Base-by-base conservation (phyloP, 2,888 invertebrate genomes). In the Uropetala carovei region DNA sequence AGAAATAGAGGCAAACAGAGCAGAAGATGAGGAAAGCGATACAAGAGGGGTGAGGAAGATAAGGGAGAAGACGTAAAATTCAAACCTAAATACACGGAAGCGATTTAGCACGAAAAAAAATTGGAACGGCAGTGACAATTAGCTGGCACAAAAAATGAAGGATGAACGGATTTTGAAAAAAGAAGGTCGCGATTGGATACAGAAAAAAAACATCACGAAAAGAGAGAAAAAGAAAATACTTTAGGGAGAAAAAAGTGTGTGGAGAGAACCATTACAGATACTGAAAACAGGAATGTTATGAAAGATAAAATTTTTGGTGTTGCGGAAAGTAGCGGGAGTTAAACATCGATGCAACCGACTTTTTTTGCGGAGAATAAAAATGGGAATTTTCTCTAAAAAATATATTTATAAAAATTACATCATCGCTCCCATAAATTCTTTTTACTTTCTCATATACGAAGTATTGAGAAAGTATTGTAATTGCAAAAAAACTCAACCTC, bases 351-450 rank as follows among this genome's bases (percentile, higher is more conserved):
- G 68, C 8, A 18, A 68, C 68, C 68, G 9, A 68, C 68, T 18
- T 68, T 68, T 68, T 68, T 68, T 68, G 18, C 18, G 68, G 18
- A 13, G 22, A 18, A 68, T 68, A 22, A 68, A 43, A 43, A 43
- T n/a, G n/a, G n/a, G n/a, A n/a, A n/a, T n/a, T n/a, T n/a, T n/a
- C n/a, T n/a, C n/a, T n/a, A n/a, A n/a, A n/a, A 3, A 43, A 43
- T 43, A 43, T 9, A 68, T 64, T 8, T 64, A 64, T 16, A 64
- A 68, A 64, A 68, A 68, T 68, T 68, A 18, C 68, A 22, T 68
- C 68, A 68, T 68, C 22, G 68, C 18, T 68, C 68, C n/a, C 68
- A 68, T 68, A 68, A 68, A 68, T 68, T n/a, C n/a, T n/a, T n/a
- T n/a, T n/a, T n/a, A n/a, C n/a, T n/a, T n/a, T n/a, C n/a, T n/a